Evolutionary conservation across 2,888 invertebrate species (phyloP).

Genomic region (Acleris sparsana): DNA sequence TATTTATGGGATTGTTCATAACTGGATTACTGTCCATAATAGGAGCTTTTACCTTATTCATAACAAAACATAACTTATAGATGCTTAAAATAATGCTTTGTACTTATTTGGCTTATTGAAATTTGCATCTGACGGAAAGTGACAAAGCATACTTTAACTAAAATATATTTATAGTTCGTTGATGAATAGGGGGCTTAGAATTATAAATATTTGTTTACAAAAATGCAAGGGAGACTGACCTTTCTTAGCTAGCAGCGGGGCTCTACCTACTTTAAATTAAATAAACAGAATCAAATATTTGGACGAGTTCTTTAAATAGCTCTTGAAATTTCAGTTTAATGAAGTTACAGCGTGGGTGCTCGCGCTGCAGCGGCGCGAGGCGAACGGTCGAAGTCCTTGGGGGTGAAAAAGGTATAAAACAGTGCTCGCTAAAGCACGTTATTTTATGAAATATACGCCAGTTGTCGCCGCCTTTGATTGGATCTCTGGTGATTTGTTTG

Average conservation of each 20-base stretch:
- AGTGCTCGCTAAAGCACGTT: constrained; percentile 42
- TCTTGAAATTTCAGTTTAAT: constrained; percentile 3
- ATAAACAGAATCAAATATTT: constrained; percentile 1
- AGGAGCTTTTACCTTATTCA: too few relatives aligned
- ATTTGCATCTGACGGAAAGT: too few relatives aligned
- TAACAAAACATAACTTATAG: too few relatives aligned
- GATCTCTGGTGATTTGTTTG: constrained; percentile 69
- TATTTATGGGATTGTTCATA: too few relatives aligned
- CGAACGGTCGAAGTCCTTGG: not conserved
- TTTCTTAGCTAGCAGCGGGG: not conserved
- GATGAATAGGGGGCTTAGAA: too few relatives aligned
- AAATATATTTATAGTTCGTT: too few relatives aligned
- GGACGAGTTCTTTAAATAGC: not conserved
- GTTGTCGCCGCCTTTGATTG: constrained; percentile 61
- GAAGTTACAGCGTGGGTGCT: constrained; percentile 4
- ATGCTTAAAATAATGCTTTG: too few relatives aligned
- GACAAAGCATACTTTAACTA: too few relatives aligned
- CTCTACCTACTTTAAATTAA: not conserved
- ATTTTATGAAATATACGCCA: constrained; percentile 48
- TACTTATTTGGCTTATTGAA: too few relatives aligned
- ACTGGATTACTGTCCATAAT: too few relatives aligned
- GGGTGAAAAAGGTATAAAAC: constrained; percentile 19
- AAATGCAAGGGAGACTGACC: not conserved
- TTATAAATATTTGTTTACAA: too few relatives aligned
- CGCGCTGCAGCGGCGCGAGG: constrained; percentile 2